Percentiles rank a stretch among this genome's conserved stretches.
phyloP scores from a whole-genome alignment of 2,113 vertebrate genomes.

The Anas platyrhynchos region DNA sequence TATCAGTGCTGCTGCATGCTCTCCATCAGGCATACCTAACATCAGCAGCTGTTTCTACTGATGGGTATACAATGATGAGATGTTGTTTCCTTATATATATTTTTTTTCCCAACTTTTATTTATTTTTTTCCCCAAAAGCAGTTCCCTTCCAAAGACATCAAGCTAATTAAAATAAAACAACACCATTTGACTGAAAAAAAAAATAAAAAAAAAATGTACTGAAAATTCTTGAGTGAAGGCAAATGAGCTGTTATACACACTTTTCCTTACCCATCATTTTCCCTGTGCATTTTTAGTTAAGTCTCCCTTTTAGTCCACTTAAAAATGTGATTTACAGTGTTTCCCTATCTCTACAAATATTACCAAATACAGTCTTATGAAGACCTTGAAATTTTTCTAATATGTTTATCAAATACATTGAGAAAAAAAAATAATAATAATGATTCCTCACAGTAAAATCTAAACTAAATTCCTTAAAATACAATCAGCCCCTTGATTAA shows the following conservation, averaged over 20 bases:
- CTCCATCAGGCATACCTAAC: conserved; percentile 2
- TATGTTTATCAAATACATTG: background rate
- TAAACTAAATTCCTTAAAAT: background rate
- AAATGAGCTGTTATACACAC: background rate
- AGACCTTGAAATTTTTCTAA: background rate
- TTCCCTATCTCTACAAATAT: background rate
- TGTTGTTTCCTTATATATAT: background rate
- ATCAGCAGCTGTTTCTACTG: conserved; percentile 37
- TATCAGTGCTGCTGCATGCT: background rate
- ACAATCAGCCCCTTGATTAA: background rate
- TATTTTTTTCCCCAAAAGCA: background rate
- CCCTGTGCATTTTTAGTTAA: background rate
- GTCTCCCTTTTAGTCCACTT: background rate
- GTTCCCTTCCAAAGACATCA: conserved; percentile 26
- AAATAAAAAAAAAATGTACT: conserved; percentile 6
- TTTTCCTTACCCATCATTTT: background rate
- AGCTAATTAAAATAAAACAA: conserved; percentile 66
- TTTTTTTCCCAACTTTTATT: background rate
- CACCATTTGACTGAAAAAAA: conserved; percentile 39
- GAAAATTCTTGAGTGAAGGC: conserved; percentile 26
- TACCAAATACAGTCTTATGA: background rate
- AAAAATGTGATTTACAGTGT: background rate
- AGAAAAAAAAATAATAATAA: background rate
- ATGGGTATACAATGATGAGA: background rate
- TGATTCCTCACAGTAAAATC: background rate